Evolutionary conservation across 2,797 vertebrate genomes (phyloP).

Genomic region (Sebastolobus altivelis): DNA sequence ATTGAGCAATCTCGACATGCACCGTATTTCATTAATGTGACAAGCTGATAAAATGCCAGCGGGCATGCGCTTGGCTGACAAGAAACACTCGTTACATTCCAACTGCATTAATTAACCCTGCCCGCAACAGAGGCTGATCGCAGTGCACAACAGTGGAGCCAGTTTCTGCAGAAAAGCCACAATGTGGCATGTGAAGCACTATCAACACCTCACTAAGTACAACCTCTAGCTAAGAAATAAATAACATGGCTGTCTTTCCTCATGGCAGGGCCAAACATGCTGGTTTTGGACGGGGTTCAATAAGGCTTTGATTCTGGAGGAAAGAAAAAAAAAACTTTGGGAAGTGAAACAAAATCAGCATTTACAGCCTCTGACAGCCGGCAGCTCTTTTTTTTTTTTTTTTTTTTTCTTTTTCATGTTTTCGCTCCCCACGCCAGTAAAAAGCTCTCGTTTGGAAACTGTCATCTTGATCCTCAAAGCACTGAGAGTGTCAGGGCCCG

Average conservation of each 20-base stretch:
- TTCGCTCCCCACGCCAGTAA: constrained; percentile 82
- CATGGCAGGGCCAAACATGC: constrained; percentile 92
- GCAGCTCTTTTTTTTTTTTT: constrained; percentile 75
- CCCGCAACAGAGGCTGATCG: constrained; percentile 55
- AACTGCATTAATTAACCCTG: constrained; percentile 72
- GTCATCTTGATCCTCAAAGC: constrained; percentile 87
- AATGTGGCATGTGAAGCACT: constrained; percentile 70
- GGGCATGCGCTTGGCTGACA: constrained; percentile 69
- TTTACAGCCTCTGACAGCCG: constrained; percentile 91
- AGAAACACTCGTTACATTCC: constrained; percentile 75
- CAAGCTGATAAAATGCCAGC: constrained; percentile 79
- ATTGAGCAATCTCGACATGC: constrained; percentile 81
- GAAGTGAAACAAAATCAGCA: constrained; percentile 92
- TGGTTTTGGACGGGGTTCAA: constrained; percentile 92
- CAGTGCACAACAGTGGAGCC: constrained; percentile 44
- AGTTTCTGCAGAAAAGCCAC: constrained; percentile 55
- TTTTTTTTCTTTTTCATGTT: constrained; percentile 78
- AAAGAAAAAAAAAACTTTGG: constrained; percentile 50
- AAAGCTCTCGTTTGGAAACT: constrained; percentile 82
- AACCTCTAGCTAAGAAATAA: constrained; percentile 85
- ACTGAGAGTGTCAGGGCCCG: constrained; percentile 79
- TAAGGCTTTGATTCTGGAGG: constrained; percentile 88
- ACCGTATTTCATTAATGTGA: constrained; percentile 83
- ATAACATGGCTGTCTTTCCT: constrained; percentile 86
- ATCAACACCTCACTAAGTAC: constrained; percentile 81